Evolutionary conservation across 2,888 invertebrate genomes (phyloP).

Genomic region (Stramonita haemastoma): DNA sequence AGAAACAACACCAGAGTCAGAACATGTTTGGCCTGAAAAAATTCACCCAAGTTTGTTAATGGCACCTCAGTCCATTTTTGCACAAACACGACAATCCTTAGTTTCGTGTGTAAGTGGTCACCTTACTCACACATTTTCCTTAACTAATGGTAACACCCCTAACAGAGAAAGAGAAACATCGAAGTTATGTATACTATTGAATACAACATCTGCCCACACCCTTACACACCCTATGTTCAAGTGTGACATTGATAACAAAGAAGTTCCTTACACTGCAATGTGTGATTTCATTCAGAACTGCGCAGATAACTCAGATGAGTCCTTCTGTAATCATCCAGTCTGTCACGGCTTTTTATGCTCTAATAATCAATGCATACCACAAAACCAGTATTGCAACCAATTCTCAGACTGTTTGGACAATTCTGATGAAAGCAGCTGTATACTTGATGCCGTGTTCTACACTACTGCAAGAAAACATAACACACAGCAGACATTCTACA

Average conservation of each 20-base stretch:
- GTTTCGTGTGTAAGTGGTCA: background rate
- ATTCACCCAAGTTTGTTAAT: background rate
- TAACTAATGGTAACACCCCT: background rate
- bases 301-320: slow-evolving; percentile 8
- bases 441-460: background rate
- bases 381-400: background rate
- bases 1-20: background rate
- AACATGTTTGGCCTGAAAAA: background rate
- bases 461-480: background rate
- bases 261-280: background rate
- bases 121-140: background rate
- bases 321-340: background rate
- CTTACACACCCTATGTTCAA: background rate
- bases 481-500: background rate
- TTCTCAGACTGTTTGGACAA: background rate
- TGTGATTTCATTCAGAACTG: slow-evolving; percentile 14
- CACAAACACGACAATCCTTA: background rate
- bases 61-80: background rate
- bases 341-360: background rate
- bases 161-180: background rate
- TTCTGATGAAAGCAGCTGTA: background rate
- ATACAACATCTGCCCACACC: background rate
- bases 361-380: background rate
- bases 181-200: background rate
- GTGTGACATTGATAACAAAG: background rate